phyloP scores from a whole-genome alignment of 2,888 invertebrate genomes.

The Meganola albula region DNA sequence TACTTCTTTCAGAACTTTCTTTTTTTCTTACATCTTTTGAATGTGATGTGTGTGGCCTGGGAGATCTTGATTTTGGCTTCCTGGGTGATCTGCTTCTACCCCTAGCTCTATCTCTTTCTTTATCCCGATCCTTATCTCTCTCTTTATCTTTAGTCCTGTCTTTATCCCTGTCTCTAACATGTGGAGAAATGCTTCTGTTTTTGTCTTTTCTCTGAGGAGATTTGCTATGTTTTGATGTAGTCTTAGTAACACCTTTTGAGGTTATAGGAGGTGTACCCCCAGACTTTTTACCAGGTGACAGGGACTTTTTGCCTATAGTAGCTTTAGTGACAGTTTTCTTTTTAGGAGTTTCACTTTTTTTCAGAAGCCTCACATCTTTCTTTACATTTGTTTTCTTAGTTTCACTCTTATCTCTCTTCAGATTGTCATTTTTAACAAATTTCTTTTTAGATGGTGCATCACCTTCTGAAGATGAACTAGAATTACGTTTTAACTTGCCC shows the following conservation, averaged over 20 bases:
- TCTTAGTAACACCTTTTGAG: conserved; percentile 60
- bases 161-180: conserved; percentile 67
- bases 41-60: conserved; percentile 50
- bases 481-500: conserved; percentile 77
- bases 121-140: conserved; percentile 67
- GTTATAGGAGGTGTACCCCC: conserved; percentile 73
- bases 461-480: conserved; percentile 81
- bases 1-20: conserved; percentile 68
- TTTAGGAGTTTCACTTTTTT: conserved; percentile 55
- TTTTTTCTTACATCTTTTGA: conserved; percentile 62
- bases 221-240: conserved; percentile 60
- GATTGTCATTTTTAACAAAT: conserved; percentile 58
- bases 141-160: conserved; percentile 66
- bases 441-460: conserved; percentile 76
- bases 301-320: conserved; percentile 62
- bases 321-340: conserved; percentile 57
- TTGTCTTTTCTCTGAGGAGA: conserved; percentile 65
- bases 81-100: conserved; percentile 69
- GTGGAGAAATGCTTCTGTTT: conserved; percentile 60
- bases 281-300: conserved; percentile 72
- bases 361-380: conserved; percentile 62
- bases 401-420: conserved; percentile 63
- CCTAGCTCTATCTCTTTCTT: conserved; percentile 71
- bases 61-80: conserved; percentile 67
- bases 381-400: conserved; percentile 62